Evolutionary conservation across 1,140 invertebrate genomes (phyloP).

Genomic region (Drosophila kurseongensis): DNA sequence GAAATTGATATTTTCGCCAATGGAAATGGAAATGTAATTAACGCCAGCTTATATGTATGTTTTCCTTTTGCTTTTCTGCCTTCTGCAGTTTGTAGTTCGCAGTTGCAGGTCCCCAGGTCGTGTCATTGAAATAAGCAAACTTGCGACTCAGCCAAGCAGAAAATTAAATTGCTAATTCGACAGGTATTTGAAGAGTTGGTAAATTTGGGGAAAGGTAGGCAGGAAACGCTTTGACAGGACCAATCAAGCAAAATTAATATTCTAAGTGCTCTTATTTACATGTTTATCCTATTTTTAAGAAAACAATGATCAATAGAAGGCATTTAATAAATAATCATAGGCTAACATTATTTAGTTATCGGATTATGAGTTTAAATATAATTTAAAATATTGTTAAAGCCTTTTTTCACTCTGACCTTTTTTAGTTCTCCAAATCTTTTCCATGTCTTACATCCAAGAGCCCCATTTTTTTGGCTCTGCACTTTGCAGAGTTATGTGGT

Average conservation of each 20-base stretch:
- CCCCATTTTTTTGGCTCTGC: neutral
- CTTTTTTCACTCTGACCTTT: neutral
- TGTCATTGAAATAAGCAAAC: constrained; percentile 58
- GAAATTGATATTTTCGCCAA: constrained; percentile 36
- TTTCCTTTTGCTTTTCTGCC: constrained; percentile 8
- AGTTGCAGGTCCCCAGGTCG: constrained; percentile 21
- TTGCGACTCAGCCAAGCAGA: constrained; percentile 34
- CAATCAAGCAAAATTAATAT: constrained; percentile 7
- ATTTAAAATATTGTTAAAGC: too few relatives aligned
- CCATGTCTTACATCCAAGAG: neutral
- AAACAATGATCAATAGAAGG: too few relatives aligned
- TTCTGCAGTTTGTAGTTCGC: constrained; percentile 15
- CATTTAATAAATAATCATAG: too few relatives aligned
- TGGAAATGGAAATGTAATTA: constrained; percentile 67
- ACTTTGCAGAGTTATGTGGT: neutral
- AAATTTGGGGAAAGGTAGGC: neutral
- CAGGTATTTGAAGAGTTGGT: neutral
- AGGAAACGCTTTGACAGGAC: neutral
- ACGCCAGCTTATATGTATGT: constrained; percentile 46
- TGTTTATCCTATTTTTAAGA: too few relatives aligned
- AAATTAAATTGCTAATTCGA: constrained; percentile 63
- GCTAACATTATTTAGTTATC: too few relatives aligned
- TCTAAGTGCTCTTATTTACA: neutral
- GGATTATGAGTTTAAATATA: too few relatives aligned
- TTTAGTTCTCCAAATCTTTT: neutral